Percentiles rank a stretch among this genome's conserved stretches.
Conservation (phyloP, 2,113 vertebrate species). For the Heterotilapia buettikoferi region DNA sequence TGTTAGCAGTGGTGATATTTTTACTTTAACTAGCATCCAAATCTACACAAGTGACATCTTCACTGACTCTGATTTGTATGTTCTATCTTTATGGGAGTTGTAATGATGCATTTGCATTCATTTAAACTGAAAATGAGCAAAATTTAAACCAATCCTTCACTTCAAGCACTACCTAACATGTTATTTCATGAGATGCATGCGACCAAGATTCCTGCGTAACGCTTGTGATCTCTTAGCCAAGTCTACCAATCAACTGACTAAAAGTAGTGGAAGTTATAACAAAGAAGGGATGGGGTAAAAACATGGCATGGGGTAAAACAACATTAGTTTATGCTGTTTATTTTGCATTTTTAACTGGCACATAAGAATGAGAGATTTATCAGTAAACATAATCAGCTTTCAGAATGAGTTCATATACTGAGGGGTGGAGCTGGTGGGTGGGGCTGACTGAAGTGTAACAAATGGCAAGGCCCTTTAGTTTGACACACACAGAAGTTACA, state of each 20-base stretch:
- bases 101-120: neutral
- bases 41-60: neutral
- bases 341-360: neutral
- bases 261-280: neutral
- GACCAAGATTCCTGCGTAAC: constrained; percentile 1
- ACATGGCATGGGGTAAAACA: neutral
- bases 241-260: neutral
- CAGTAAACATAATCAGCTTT: neutral
- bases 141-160: neutral
- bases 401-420: neutral
- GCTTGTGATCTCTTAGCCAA: constrained; percentile 30
- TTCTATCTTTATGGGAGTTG: neutral
- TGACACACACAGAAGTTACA: neutral
- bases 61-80: neutral
- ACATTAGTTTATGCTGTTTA: neutral
- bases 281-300: neutral
- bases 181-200: neutral
- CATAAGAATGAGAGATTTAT: neutral
- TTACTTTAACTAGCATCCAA: neutral
- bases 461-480: neutral
- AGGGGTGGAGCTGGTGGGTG: neutral
- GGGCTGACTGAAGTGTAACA: neutral
- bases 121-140: neutral
- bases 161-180: neutral
- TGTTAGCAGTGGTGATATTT: neutral